These are phyloP conservation scores for Ceratosolen solmsi DNA, from an alignment of 1,140 invertebrate species.

Conservation along the genomic window DNA sequence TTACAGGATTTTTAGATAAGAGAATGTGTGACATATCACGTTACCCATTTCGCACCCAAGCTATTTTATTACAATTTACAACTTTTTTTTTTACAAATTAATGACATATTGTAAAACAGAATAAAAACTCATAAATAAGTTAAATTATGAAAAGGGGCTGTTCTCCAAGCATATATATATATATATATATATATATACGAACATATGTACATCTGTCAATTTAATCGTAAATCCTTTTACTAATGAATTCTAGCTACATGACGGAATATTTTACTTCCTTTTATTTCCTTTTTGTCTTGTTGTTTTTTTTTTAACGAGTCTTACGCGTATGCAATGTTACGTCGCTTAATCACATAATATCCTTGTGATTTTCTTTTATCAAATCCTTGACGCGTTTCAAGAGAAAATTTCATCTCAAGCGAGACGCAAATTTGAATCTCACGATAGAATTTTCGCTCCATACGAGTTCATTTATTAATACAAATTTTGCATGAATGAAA, in stretches of 20 bases:
- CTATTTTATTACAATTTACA: neutral
- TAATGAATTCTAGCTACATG: neutral
- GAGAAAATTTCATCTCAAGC: neutral
- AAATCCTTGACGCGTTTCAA: neutral
- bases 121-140: neutral
- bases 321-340: constrained; percentile 50
- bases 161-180: neutral
- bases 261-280: neutral
- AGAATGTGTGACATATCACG: constrained; percentile 37
- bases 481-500: neutral
- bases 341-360: constrained; percentile 62
- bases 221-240: neutral
- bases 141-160: neutral
- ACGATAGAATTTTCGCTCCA: constrained; percentile 16
- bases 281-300: neutral
- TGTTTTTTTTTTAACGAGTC: neutral
- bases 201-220: neutral
- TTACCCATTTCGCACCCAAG: neutral
- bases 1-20: constrained; percentile 6
- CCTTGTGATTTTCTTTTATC: neutral
- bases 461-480: neutral
- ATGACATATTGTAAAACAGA: neutral
- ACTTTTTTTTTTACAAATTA: neutral
- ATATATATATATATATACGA: neutral
- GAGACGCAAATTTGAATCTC: neutral